Evolutionary conservation across 1,140 invertebrate genomes (phyloP).

Genomic region (Hestina assimilis): DNA sequence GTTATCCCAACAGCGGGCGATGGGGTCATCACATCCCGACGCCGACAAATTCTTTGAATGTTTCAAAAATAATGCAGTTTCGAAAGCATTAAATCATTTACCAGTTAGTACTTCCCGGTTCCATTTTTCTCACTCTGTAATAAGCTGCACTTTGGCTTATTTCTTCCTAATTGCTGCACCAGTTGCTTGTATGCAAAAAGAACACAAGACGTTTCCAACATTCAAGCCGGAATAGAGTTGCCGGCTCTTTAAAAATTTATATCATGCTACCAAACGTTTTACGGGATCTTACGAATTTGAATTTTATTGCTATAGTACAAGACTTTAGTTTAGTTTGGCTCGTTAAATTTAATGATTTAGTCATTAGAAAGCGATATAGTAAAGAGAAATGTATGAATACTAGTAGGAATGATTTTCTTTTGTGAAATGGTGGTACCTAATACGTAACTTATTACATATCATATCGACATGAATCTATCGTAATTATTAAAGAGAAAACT

Average conservation of each 20-base stretch:
- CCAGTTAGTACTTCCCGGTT: background rate
- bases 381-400: background rate
- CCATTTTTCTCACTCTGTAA: background rate
- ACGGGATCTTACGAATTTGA: background rate
- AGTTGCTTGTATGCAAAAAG: background rate
- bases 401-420: background rate
- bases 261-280: background rate
- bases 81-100: background rate
- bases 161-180: slow-evolving; percentile 2
- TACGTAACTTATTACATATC: background rate
- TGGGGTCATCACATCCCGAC: no score
- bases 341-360: background rate
- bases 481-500: no score
- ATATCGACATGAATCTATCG: background rate
- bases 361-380: background rate
- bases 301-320: background rate
- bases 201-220: background rate
- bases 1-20: no score
- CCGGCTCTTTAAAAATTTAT: background rate
- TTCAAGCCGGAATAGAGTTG: background rate
- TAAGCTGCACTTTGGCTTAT: background rate
- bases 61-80: background rate
- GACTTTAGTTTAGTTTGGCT: background rate
- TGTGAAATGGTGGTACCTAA: background rate
- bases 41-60: no score